phyloP scores from a whole-genome alignment of 2,113 vertebrate genomes.

The Poicephalus gulielmi region DNA sequence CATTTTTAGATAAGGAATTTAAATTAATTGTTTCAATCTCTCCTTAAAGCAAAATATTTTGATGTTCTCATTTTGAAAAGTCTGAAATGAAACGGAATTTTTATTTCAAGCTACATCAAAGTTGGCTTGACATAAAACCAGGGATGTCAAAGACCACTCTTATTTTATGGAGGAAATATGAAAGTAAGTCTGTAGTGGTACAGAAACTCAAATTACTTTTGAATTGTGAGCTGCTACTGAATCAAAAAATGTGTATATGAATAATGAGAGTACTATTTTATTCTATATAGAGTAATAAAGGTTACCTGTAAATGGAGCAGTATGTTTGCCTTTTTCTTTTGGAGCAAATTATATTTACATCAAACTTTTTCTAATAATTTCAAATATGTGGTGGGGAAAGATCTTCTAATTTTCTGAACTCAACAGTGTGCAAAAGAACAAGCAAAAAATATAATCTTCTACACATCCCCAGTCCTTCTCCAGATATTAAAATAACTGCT shows the following conservation, averaged over 20 bases:
- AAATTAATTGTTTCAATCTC: neutral
- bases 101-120: neutral
- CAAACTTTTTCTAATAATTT: neutral
- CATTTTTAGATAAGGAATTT: neutral
- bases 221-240: neutral
- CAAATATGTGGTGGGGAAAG: neutral
- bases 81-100: neutral
- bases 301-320: neutral
- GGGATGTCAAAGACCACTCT: neutral
- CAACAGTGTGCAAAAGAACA: neutral
- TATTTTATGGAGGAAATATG: neutral
- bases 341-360: neutral
- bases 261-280: neutral
- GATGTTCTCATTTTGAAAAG: neutral
- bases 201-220: neutral
- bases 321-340: neutral
- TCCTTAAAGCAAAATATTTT: neutral
- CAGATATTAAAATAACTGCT: constrained; percentile 36
- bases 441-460: neutral
- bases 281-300: neutral
- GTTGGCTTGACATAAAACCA: neutral
- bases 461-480: neutral
- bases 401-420: neutral
- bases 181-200: neutral
- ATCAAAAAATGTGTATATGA: neutral